These are phyloP conservation scores for Andrena flavipes DNA, from an alignment of 2,888 invertebrate species.

Conservation along the genomic window DNA sequence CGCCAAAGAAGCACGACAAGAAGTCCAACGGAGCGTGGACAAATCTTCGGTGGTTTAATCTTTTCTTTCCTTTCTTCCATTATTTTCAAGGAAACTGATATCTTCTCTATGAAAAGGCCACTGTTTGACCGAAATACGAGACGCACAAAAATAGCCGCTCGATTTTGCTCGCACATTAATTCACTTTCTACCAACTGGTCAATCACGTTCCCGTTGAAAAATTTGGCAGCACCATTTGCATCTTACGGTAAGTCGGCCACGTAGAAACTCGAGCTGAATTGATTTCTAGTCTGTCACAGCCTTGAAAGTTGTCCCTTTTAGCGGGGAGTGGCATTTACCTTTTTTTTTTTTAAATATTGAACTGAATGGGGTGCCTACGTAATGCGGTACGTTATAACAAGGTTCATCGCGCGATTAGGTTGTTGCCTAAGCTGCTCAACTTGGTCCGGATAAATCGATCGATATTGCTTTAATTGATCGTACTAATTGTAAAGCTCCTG, in stretches of 20 bases:
- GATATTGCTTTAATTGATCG: conserved; percentile 44
- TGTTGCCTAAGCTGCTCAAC: conserved; percentile 45
- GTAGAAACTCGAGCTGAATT: background rate
- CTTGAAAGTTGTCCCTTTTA: conserved; percentile 22
- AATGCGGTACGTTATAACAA: conserved; percentile 30
- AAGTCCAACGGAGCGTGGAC: conserved; percentile 5
- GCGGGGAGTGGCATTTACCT: background rate
- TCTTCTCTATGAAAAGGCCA: background rate
- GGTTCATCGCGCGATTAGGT: conserved; percentile 30
- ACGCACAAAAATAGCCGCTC: conserved; percentile 37
- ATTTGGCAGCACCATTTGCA: conserved; percentile 19
- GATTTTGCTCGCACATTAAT: conserved; percentile 38
- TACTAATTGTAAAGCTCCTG: background rate
- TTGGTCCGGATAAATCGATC: conserved; percentile 37
- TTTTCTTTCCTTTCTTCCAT: background rate
- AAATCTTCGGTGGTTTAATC: background rate
- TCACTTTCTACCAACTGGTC: conserved; percentile 45
- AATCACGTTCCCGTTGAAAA: conserved; percentile 36
- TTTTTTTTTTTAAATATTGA: conserved; percentile 8
- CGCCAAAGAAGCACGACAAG: background rate
- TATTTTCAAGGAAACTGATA: background rate
- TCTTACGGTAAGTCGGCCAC: background rate
- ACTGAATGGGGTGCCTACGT: conserved; percentile 10
- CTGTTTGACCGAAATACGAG: background rate
- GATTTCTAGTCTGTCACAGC: background rate